Base-by-base conservation (phyloP, 30 jellyfish, hydroid and myxozoan genomes). In the Turritopsis rubra region DNA sequence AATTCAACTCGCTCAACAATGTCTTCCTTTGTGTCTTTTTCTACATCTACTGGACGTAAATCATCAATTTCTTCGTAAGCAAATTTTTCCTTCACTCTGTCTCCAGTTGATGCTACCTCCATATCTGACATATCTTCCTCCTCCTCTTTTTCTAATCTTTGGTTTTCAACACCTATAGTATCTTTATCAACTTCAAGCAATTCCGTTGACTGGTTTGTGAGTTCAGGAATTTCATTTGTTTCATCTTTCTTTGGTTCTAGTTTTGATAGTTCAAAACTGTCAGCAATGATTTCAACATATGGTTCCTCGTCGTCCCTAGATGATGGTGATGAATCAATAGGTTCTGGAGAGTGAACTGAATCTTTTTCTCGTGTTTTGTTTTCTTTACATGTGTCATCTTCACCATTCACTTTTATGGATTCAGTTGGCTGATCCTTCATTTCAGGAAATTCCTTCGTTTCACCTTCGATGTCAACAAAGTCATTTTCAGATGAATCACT, bases 1-100 rank as follows among this genome's bases (percentile, higher is more conserved):
- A 29, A 16, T 74, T 74, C 82, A 30, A 74, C 82, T 8, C 72
- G 18, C 65, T 74, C 65, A 74, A 74, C 65, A 21, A 29, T 74
- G 54, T 20, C 82, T 29, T 1, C 54, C 24, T 74, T 74, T n/a
- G 9, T 19, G 3, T 26, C 65, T 16, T 74, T 19, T 74, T 16
- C 82, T 8, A 0, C 18, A 24, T 1, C 71, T 16, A 23, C 54
- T 13, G 60, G 60, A n/a, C n/a, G n/a, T n/a, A n/a, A n/a, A 13
- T 41, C 60, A 3, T 3, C 13, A 41, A 41, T 41, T 13, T 41
- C 17, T 66, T 66, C 17, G n/a, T n/a, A 16, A 16, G 18, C 72
- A 54, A 21, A 21, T 18, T 16, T 21, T 54, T 54, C 72, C 60
- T 41, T 13, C 60, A 41, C 13, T 41, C 5, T 13, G 5, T 41